A percentile compares a stretch with the other conserved stretches of the same genome.
Conservation (phyloP, 2,113 vertebrate genomes). For the Numenius arquata region DNA sequence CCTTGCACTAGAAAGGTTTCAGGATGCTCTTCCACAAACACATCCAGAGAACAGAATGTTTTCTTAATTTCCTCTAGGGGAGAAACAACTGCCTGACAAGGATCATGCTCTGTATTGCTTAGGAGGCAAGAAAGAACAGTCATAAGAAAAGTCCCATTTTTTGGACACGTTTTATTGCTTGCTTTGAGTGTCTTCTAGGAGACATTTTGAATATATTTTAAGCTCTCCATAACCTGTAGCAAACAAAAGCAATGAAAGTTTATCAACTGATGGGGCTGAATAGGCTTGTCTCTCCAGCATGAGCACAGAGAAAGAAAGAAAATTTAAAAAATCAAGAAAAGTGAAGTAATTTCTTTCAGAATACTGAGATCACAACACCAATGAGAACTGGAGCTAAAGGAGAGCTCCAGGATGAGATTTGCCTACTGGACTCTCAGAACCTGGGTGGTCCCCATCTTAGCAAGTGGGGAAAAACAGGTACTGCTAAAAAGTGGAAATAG, state of each 20-base stretch:
- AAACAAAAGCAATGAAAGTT: neutral
- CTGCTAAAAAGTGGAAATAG: neutral
- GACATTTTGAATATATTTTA: neutral
- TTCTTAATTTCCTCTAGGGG: neutral
- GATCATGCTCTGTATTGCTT: neutral
- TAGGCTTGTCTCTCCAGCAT: neutral
- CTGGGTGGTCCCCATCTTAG: neutral
- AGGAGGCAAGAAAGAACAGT: neutral
- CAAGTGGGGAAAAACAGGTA: fast-evolving
- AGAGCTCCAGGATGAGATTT: neutral
- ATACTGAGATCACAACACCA: neutral
- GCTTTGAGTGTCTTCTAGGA: neutral
- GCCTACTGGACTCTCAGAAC: neutral
- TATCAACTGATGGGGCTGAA: neutral
- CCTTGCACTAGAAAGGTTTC: neutral
- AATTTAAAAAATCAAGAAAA: neutral
- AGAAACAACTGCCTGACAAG: neutral
- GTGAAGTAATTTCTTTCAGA: neutral
- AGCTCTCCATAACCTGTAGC: neutral
- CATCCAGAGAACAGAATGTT: neutral
- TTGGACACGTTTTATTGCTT: neutral
- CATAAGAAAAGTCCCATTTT: neutral
- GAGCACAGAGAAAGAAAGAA: neutral
- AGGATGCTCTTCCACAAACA: neutral
- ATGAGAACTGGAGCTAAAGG: neutral